Percentiles rank a stretch among this genome's conserved stretches.
Conservation (phyloP, 92 coral and sea anemone genomes). For the Anthopleura xanthogrammica region DNA sequence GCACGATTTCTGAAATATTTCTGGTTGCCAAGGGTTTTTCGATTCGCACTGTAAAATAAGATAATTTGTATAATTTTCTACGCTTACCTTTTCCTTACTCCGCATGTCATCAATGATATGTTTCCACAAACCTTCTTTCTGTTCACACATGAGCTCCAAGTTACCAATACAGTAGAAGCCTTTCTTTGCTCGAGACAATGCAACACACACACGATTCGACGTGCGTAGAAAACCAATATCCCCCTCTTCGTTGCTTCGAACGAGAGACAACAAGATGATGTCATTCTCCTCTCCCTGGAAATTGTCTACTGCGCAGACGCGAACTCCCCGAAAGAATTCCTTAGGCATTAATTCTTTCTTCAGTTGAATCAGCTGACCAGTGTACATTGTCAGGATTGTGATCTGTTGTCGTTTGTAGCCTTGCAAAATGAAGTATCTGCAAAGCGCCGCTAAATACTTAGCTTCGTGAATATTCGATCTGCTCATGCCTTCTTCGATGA, state of each 20-base stretch:
- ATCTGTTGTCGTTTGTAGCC: slow-evolving; percentile 78
- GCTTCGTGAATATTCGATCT: slow-evolving; percentile 92
- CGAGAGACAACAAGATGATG: slow-evolving; percentile 87
- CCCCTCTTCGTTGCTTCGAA: slow-evolving; percentile 94
- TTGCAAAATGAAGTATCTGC: slow-evolving; percentile 87
- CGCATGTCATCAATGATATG: slow-evolving; percentile 75
- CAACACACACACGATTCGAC: slow-evolving; percentile 93
- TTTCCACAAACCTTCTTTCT: slow-evolving; percentile 63
- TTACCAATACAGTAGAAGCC: slow-evolving; percentile 88
- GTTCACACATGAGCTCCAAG: slow-evolving; percentile 62
- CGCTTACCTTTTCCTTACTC: slow-evolving; percentile 39
- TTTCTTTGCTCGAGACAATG: slow-evolving; percentile 90
- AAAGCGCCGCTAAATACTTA: slow-evolving; percentile 78
- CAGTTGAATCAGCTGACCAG: slow-evolving; percentile 82
- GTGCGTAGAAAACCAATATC: slow-evolving; percentile 86
- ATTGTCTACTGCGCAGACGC: slow-evolving; percentile 93
- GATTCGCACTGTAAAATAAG: background rate
- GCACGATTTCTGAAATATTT: too few species aligned
- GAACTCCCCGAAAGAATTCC: slow-evolving; percentile 73
- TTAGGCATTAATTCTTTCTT: slow-evolving; percentile 69
- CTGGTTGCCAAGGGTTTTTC: too few species aligned
- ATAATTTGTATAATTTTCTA: background rate
- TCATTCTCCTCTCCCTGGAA: slow-evolving; percentile 99
- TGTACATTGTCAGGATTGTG: slow-evolving; percentile 88
- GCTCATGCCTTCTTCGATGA: slow-evolving; percentile 82